Base-by-base conservation (phyloP, 2,888 invertebrate genomes). In the Altica lythri region DNA sequence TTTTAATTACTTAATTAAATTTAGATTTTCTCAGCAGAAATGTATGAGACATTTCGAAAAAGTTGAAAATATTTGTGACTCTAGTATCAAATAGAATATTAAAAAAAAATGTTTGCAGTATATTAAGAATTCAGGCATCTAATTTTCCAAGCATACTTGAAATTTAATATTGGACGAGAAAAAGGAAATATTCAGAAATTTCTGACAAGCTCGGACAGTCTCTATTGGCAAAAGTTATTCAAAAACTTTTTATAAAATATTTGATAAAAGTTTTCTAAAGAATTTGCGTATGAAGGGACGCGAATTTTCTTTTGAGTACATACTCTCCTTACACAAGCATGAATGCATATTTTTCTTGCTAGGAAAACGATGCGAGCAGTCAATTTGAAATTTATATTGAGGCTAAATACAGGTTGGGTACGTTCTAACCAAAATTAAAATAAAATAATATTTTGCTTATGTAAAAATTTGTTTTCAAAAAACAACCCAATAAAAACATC, bases 261-360 rank as follows among this genome's bases (percentile, higher is more conserved):
- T 52, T 52, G 59, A 56, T 47, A 53, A 57, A 57, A 61, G 53
- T 59, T n/a, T 54, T 51, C 29, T 50, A 51, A 55, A 61, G 57
- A 59, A 57, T 57, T 63, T 61, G 50, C 57, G 51, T 55, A 59
- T 61, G 55, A 57, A 61, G 54, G 60, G 53, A 55, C 48, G 44
- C 25, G 50, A 57, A 61, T 57, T 63, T 59, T 50, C 52, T 49
- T 56, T 53, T 55, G 37, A 53, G 44, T 40, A 52, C 29, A 38
- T 46, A 48, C 55, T 48, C 42, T 38, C 12, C n/a, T 19, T n/a
- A 18, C 14, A 19, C 18, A 6, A 6, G 17, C 4, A 17, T 18
- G 35, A 43, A 51, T 51, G 44, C 43, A 27, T 43, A 51, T 51
- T 45, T 51, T 51, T 45, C 44, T 51, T 35, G 30, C 32, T 50